Evolutionary conservation across 2,113 vertebrate species (phyloP).

Genomic region (Pedetes capensis): DNA sequence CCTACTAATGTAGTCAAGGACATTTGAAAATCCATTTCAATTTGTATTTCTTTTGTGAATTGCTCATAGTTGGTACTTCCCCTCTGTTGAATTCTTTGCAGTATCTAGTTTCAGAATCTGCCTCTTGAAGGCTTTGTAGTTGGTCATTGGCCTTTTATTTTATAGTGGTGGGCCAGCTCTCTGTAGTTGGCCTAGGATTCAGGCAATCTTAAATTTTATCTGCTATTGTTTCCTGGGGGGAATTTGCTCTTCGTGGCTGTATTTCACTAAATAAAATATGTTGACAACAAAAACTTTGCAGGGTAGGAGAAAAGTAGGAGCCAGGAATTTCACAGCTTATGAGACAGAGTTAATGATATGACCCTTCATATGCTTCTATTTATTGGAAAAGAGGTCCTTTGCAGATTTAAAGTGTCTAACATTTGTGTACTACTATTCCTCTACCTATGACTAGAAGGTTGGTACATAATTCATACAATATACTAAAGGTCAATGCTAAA

Average conservation of each 20-base stretch:
- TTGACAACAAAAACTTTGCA: constrained; percentile 5
- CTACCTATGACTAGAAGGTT: not conserved
- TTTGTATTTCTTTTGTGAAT: not conserved
- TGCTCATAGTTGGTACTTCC: not conserved
- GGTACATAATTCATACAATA: not conserved
- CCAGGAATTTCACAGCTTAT: not conserved
- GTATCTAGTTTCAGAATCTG: constrained; percentile 51
- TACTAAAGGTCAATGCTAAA: not conserved
- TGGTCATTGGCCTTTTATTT: constrained; percentile 41
- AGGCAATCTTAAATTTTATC: not conserved
- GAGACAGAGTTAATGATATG: not conserved
- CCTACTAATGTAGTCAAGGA: not conserved
- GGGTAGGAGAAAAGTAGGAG: not conserved
- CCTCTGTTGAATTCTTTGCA: not conserved
- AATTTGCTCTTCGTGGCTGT: not conserved
- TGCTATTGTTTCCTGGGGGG: constrained; percentile 5
- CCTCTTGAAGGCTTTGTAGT: not conserved
- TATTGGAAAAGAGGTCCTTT: not conserved
- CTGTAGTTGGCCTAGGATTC: not conserved
- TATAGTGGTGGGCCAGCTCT: not conserved
- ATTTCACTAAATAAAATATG: constrained; percentile 36
- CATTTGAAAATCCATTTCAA: constrained; percentile 27
- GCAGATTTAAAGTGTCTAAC: not conserved
- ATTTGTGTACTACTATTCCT: not conserved
- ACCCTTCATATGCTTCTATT: not conserved